Evolutionary conservation across 92 coral and sea anemone species (phyloP), one percentile per base, ranked within the genome.

Genomic region (Blastomussa wellsi): DNA sequence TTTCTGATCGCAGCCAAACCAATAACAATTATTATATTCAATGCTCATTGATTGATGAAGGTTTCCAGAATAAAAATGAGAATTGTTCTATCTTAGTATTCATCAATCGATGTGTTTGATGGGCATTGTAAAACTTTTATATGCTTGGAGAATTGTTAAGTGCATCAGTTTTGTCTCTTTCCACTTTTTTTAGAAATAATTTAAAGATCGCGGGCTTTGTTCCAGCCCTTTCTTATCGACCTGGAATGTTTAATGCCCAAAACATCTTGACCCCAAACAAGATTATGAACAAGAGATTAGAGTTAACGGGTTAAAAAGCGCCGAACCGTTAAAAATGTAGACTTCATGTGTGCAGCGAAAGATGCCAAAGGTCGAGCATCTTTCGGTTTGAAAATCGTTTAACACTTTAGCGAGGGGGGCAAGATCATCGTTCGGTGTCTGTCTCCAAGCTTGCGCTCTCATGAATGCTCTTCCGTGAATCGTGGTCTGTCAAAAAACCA

Each of bases 181-280:
- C 31, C 14, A 4, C 37, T 35, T 38, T 62, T 26, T 60, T 26
- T 8, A 4, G n/a, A 59, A 59, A 24, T 24, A 8, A 24, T 59
- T 59, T 62, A 8, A 62, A 62, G 68, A 26, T 26, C 33, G 29
- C 47, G 1, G 24, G 52, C 31, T 41, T 26, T 41, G 33, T 49
- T 29, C 32, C 32, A 31, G 55, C 20, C 16, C 76, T 24, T 72
- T 5, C 79, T 83, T 83, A 74, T 75, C 87, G 20, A 59, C 0
- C 32, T 53, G 87, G 87, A 74, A 83, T 83, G 55, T 33, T 3
- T 32, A 82, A 60, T 65, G 78, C 78, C 72, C 71, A 39, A 82
- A 82, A 38, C 74, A 74, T 83, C 80, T 83, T 83, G 87, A 83
- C 87, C 87, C 33, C 64, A 83, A 75, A 83, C 79, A 38, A 83